Conservation (phyloP, 2,888 invertebrate species). For the Tipula helvola region DNA sequence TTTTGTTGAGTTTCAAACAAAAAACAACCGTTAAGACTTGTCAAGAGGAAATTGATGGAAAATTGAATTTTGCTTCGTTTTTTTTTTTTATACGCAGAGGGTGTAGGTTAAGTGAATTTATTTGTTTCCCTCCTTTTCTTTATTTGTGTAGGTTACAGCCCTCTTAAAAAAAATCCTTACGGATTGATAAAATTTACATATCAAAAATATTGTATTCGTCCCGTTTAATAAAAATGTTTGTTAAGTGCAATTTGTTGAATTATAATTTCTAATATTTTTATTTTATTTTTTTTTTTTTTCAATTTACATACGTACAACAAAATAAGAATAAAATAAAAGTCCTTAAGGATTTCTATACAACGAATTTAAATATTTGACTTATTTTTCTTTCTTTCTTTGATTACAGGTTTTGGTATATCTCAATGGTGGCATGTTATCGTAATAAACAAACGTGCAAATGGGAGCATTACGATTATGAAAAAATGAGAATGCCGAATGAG, state of each 20-base stretch:
- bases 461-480: slow-evolving; percentile 52
- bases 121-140: neutral
- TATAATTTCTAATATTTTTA: neutral
- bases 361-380: neutral
- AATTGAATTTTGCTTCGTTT: neutral
- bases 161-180: neutral
- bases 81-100: neutral
- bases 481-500: neutral
- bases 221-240: neutral
- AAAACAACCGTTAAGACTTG: neutral
- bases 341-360: neutral
- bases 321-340: neutral
- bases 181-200: neutral
- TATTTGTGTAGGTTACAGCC: neutral
- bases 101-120: neutral
- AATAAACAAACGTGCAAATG: slow-evolving; percentile 69
- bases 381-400: slow-evolving; percentile 12
- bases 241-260: neutral
- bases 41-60: neutral
- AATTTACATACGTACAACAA: no score
- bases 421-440: slow-evolving; percentile 83
- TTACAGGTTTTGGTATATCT: slow-evolving; percentile 88
- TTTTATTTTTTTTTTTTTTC: no score
- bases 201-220: neutral
- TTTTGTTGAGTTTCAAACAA: neutral